These are phyloP conservation scores for Ephestia elutella DNA, from an alignment of 1,140 invertebrate genomes.

Conservation along the genomic window DNA sequence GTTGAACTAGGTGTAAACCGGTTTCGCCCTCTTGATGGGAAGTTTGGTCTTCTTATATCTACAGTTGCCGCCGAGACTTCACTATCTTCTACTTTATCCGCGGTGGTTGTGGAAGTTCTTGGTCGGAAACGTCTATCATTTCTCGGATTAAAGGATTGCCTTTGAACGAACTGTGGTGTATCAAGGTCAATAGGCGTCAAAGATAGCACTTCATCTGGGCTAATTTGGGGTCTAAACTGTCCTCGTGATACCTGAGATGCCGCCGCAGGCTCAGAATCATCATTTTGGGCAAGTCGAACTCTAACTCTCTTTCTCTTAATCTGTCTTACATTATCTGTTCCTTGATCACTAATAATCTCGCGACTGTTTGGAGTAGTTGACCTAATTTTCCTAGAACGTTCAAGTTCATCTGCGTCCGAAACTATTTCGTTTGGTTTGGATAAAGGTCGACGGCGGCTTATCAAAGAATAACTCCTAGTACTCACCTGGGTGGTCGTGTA, in stretches of 20 bases:
- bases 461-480: slow-evolving; percentile 71
- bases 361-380: slow-evolving; percentile 69
- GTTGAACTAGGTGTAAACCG: slow-evolving; percentile 40
- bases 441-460: slow-evolving; percentile 61
- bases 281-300: slow-evolving; percentile 30
- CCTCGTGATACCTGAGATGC: slow-evolving; percentile 47
- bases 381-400: slow-evolving; percentile 56
- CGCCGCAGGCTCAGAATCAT: slow-evolving; percentile 56
- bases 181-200: slow-evolving; percentile 47
- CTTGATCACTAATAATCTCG: slow-evolving; percentile 40
- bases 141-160: slow-evolving; percentile 26
- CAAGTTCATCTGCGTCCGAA: slow-evolving; percentile 50
- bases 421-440: slow-evolving; percentile 65
- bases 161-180: slow-evolving; percentile 32
- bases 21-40: slow-evolving; percentile 46
- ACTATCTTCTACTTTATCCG: slow-evolving; percentile 53
- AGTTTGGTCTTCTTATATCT: slow-evolving; percentile 42
- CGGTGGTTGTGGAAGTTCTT: slow-evolving; percentile 39
- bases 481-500: slow-evolving; percentile 69
- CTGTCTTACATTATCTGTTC: slow-evolving; percentile 19
- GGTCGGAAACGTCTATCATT: slow-evolving; percentile 30
- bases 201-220: slow-evolving; percentile 42
- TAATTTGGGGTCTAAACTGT: slow-evolving; percentile 39
- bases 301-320: slow-evolving; percentile 42
- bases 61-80: slow-evolving; percentile 57